Evolutionary conservation across 2,113 vertebrate genomes (phyloP).

Genomic region (Semicossyphus pulcher): DNA sequence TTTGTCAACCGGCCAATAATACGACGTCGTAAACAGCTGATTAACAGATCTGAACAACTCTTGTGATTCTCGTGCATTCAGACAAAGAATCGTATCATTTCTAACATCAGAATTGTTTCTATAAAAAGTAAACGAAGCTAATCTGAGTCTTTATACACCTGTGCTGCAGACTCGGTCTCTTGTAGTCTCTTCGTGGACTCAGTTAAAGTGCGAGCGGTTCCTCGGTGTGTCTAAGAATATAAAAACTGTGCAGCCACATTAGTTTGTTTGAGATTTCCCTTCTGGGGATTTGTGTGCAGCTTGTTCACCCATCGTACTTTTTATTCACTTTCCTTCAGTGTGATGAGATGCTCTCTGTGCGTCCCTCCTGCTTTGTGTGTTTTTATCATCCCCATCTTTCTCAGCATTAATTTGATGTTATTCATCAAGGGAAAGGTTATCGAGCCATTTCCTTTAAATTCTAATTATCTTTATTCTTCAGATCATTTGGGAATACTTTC

Average conservation of each 20-base stretch:
- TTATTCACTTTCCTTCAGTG: neutral
- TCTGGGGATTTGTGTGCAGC: neutral
- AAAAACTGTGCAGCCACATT: neutral
- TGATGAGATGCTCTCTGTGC: neutral
- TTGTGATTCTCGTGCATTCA: too few relatives aligned
- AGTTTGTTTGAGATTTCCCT: neutral
- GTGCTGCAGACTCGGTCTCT: too few relatives aligned
- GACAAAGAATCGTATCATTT: too few relatives aligned
- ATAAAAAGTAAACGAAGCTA: too few relatives aligned
- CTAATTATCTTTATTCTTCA: slow-evolving; percentile 11
- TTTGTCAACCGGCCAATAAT: too few relatives aligned
- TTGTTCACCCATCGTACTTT: neutral
- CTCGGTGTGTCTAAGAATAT: too few relatives aligned
- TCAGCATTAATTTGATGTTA: neutral
- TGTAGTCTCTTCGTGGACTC: too few relatives aligned
- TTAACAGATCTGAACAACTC: too few relatives aligned
- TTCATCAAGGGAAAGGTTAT: slow-evolving; percentile 5
- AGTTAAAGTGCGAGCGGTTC: too few relatives aligned
- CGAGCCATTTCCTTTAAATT: slow-evolving; percentile 23
- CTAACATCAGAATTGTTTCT: too few relatives aligned
- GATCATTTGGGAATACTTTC: slow-evolving; percentile 19
- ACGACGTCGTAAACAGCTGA: too few relatives aligned
- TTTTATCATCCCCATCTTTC: neutral
- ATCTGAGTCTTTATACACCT: too few relatives aligned
- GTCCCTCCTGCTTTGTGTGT: neutral